Evolutionary conservation across 2,888 invertebrate species (phyloP).

Genomic region (Rhopalosiphum nymphaeae): DNA sequence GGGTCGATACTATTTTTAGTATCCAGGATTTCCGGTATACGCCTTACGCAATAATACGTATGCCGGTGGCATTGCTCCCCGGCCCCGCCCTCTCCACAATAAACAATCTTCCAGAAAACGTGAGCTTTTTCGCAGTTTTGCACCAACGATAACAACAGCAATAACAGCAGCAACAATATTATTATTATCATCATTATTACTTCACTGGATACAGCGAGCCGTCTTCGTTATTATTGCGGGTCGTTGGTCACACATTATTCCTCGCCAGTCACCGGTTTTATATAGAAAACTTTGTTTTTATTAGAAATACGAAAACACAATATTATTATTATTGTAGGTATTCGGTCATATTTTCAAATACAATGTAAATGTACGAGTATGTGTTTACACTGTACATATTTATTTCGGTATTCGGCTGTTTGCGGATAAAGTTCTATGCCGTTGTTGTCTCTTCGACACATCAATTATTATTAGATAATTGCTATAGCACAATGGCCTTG

Average conservation of each 20-base stretch:
- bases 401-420: neutral
- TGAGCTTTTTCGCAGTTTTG: neutral
- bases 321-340: neutral
- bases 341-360: neutral
- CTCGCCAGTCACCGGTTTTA: neutral
- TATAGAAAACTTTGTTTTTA: neutral
- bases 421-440: neutral
- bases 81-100: neutral
- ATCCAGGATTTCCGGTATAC: neutral
- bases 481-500: neutral
- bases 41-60: constrained; percentile 4
- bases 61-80: neutral
- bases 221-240: neutral
- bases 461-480: neutral
- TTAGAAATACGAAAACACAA: neutral
- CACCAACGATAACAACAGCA: neutral
- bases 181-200: neutral
- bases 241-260: neutral
- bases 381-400: neutral
- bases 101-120: neutral
- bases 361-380: neutral
- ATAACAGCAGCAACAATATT: neutral
- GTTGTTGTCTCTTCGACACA: neutral
- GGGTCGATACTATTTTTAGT: neutral
- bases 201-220: neutral